Percentiles rank a stretch among this genome's conserved stretches.
These are phyloP conservation scores for Scaptomyza pallida DNA, from an alignment of 1,140 invertebrate species.

Conservation along the genomic window DNA sequence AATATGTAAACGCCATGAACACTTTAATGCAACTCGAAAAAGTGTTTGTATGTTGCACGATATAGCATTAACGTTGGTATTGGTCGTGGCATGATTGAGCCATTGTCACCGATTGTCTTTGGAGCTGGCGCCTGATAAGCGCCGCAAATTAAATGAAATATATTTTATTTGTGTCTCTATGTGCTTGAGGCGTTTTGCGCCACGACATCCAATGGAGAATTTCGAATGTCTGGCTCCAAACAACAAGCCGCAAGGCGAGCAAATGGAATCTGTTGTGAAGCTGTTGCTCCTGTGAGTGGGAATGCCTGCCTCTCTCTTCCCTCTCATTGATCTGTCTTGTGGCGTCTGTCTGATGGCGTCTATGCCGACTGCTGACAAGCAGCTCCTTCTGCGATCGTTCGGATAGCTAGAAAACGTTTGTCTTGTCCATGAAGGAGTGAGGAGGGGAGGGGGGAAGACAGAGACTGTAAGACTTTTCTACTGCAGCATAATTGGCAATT, in stretches of 20 bases:
- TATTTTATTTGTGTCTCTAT: constrained; percentile 52
- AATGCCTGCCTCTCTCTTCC: not conserved
- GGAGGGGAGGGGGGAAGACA: no score
- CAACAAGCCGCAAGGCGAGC: constrained; percentile 47
- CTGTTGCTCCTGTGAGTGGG: constrained; percentile 41
- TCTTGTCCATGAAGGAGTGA: constrained; percentile 42
- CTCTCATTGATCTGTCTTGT: constrained; percentile 17
- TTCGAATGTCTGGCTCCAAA: constrained; percentile 33
- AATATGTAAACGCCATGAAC: not conserved
- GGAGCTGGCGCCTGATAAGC: constrained; percentile 77
- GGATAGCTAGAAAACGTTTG: constrained; percentile 73
- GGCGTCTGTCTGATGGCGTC: constrained; percentile 62
- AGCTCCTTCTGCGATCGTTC: constrained; percentile 56
- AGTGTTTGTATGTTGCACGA: constrained; percentile 9
- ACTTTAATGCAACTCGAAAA: not conserved
- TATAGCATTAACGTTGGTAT: constrained; percentile 47
- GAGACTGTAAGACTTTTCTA: constrained; percentile 3
- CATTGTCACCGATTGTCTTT: constrained; percentile 73
- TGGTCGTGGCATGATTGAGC: constrained; percentile 51
- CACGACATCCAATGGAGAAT: constrained; percentile 33
- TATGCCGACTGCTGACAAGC: constrained; percentile 64
- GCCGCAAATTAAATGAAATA: constrained; percentile 78
- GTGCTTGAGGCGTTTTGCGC: constrained; percentile 40
- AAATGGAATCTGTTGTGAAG: constrained; percentile 70
- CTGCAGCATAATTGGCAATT: constrained; percentile 77